These are phyloP conservation scores for Apoda limacodes DNA, from an alignment of 2,888 invertebrate species.

Conservation along the genomic window DNA sequence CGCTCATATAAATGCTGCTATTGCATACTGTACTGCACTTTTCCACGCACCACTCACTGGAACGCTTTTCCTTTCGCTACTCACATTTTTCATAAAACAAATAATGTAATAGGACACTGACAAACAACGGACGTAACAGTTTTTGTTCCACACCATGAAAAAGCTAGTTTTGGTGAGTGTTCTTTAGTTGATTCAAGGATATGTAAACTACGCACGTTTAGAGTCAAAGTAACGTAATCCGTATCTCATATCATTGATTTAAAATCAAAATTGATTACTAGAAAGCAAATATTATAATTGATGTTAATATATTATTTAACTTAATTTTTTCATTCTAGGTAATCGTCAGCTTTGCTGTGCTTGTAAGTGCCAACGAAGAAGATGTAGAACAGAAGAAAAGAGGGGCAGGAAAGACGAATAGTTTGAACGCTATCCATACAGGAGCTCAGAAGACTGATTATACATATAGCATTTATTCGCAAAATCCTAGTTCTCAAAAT, in stretches of 20 bases:
- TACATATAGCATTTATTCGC: constrained; percentile 49
- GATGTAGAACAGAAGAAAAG: constrained; percentile 57
- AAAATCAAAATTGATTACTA: constrained; percentile 5
- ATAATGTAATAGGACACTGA: constrained; percentile 40
- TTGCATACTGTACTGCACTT: constrained; percentile 58
- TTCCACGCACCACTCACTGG: constrained; percentile 41
- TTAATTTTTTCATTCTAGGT: constrained; percentile 40
- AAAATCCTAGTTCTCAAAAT: constrained; percentile 33
- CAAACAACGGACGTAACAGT: neutral
- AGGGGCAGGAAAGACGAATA: constrained; percentile 45
- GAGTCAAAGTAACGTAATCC: no score
- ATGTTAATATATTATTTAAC: no score
- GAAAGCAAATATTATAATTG: constrained; percentile 8
- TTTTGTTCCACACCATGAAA: constrained; percentile 28
- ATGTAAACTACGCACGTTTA: no score
- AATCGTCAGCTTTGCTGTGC: constrained; percentile 38
- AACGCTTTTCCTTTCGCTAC: constrained; percentile 54
- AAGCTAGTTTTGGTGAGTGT: constrained; percentile 54
- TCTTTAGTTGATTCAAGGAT: no score
- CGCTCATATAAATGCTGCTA: constrained; percentile 63
- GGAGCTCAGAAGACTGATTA: constrained; percentile 60
- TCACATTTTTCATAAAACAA: constrained; percentile 32
- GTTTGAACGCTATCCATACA: constrained; percentile 48
- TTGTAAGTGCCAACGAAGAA: constrained; percentile 47
- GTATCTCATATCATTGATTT: no score